phyloP scores from a whole-genome alignment of 37 sponge, comb jelly and placozoan genomes.

The Theonella swinhoei region DNA sequence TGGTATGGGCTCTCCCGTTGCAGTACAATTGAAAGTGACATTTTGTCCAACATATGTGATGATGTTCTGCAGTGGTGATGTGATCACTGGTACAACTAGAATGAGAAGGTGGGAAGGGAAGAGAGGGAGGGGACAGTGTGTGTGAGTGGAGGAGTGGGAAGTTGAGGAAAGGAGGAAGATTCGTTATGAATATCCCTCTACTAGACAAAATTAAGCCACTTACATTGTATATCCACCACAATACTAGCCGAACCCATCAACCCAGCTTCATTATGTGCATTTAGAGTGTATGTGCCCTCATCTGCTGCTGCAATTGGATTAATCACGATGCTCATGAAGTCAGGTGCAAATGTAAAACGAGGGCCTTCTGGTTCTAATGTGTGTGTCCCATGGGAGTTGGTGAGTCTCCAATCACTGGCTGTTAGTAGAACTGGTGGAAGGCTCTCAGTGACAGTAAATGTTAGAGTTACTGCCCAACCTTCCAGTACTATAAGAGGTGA shows the following conservation, averaged over 20 bases:
- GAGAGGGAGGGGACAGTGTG: too few species aligned
- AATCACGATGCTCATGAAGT: conserved; percentile 6
- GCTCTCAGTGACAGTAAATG: not conserved
- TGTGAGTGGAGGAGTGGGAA: too few species aligned
- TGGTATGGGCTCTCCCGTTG: conserved; percentile 37
- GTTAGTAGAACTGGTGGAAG: not conserved
- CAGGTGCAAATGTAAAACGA: not conserved
- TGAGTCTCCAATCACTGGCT: conserved; percentile 17
- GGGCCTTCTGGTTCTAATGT: not conserved
- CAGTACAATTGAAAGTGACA: conserved; percentile 24
- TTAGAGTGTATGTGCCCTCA: conserved; percentile 2
- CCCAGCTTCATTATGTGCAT: not conserved
- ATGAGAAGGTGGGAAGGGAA: not conserved
- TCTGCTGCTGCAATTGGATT: not conserved
- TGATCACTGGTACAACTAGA: not conserved
- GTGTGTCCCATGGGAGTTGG: not conserved
- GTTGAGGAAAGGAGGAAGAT: too few species aligned
- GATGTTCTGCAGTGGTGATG: not conserved
- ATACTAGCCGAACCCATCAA: not conserved
- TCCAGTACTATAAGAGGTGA: not conserved
- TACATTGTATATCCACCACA: conserved; percentile 15
- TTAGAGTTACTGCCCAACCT: not conserved
- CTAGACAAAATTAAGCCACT: too few species aligned
- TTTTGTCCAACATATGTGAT: not conserved
- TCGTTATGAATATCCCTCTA: too few species aligned